Evolutionary conservation across 2,888 invertebrate genomes (phyloP).

Genomic region (Andrena dorsata): DNA sequence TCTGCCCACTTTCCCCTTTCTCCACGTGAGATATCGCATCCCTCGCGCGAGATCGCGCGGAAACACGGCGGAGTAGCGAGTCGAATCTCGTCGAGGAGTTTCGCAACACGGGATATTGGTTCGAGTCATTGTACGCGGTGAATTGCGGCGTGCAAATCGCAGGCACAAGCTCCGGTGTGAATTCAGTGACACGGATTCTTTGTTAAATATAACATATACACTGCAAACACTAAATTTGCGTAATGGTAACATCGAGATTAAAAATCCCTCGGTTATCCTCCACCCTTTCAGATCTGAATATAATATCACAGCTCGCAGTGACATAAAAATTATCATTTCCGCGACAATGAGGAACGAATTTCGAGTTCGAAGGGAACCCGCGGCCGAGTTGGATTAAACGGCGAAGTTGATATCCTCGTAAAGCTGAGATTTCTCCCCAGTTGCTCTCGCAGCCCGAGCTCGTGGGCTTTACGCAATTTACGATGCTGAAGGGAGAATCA

Average conservation of each 20-base stretch:
- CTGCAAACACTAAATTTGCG: neutral
- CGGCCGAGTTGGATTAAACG: no score
- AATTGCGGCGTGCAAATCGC: no score
- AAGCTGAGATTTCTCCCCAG: neutral
- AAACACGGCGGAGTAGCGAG: neutral
- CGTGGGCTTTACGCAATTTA: constrained; percentile 15
- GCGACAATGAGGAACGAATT: neutral
- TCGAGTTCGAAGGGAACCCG: no score
- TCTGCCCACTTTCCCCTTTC: constrained; percentile 35
- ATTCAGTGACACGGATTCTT: no score
- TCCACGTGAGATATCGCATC: constrained; percentile 10
- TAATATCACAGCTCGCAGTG: no score
- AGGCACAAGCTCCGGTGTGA: no score
- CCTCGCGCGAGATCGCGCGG: constrained; percentile 11
- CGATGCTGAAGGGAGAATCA: neutral
- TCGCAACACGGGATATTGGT: neutral
- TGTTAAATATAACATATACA: no score
- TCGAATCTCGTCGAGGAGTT: neutral
- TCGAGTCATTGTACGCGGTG: neutral
- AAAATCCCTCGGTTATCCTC: neutral
- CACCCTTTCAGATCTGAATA: neutral
- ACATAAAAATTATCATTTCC: neutral
- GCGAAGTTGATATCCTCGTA: neutral
- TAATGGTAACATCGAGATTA: neutral
- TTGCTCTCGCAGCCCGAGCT: neutral